These are phyloP conservation scores for Acanthurus tractus DNA, from an alignment of 2,797 vertebrate species.

Conservation along the genomic window DNA sequence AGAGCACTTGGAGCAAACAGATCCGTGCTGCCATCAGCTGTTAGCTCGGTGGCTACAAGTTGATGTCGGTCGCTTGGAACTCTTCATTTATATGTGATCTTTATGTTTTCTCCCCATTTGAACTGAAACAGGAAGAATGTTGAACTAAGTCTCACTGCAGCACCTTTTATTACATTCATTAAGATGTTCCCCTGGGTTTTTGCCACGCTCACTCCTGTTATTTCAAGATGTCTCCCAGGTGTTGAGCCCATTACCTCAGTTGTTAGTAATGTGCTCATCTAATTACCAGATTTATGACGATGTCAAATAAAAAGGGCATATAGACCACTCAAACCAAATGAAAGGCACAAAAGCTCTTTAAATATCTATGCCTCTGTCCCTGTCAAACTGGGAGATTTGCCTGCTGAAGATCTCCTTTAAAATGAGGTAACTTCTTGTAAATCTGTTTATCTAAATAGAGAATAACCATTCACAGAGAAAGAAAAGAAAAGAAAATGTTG, in stretches of 20 bases:
- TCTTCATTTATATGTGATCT: slow-evolving; percentile 56
- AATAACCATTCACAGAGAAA: slow-evolving; percentile 35
- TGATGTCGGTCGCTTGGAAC: slow-evolving; percentile 75
- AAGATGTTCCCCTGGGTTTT: slow-evolving; percentile 34
- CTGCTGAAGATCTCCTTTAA: slow-evolving; percentile 66
- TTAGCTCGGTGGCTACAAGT: slow-evolving; percentile 59
- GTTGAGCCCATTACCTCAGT: slow-evolving; percentile 68
- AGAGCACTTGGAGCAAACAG: slow-evolving; percentile 58
- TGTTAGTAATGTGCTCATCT: slow-evolving; percentile 68
- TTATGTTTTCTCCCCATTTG: slow-evolving; percentile 28
- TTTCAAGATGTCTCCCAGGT: slow-evolving; percentile 69
- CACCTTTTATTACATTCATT: slow-evolving; percentile 59
- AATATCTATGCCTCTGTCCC: slow-evolving; percentile 75
- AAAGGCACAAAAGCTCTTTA: slow-evolving; percentile 83
- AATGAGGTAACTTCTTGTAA: slow-evolving; percentile 60
- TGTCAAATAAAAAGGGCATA: slow-evolving; percentile 86
- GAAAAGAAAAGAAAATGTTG: slow-evolving; percentile 24
- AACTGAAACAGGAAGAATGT: slow-evolving; percentile 60
- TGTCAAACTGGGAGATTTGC: slow-evolving; percentile 68
- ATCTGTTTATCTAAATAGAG: slow-evolving; percentile 55
- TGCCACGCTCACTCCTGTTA: slow-evolving; percentile 41
- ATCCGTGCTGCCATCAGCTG: slow-evolving; percentile 59
- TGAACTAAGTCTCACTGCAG: slow-evolving; percentile 57
- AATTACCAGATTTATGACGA: slow-evolving; percentile 85
- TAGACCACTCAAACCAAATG: slow-evolving; percentile 84